A percentile compares a stretch with the other conserved stretches of the same genome.
phyloP scores from a whole-genome alignment of 1,140 invertebrate genomes.

The Vanessa atalanta region DNA sequence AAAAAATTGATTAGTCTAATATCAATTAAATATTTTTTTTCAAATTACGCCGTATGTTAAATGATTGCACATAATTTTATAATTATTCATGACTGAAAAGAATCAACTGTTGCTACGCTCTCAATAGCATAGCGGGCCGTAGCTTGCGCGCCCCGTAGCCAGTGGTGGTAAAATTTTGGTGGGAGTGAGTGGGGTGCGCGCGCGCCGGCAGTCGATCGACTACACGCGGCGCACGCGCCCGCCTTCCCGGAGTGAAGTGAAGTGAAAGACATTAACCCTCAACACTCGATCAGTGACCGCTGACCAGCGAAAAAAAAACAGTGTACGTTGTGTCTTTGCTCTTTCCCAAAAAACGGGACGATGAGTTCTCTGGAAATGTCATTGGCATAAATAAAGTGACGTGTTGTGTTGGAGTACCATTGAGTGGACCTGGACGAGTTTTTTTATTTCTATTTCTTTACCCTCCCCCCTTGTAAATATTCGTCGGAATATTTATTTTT shows the following conservation, averaged over 20 bases:
- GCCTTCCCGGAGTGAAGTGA: constrained; percentile 60
- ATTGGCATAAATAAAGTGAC: constrained; percentile 78
- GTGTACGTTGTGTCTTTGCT: constrained; percentile 62
- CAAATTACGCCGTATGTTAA: neutral
- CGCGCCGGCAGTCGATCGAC: constrained; percentile 66
- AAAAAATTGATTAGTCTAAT: neutral
- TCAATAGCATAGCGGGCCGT: constrained; percentile 53
- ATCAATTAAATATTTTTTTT: neutral
- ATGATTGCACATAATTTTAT: neutral
- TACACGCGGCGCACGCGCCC: constrained; percentile 66
- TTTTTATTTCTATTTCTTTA: constrained; percentile 50
- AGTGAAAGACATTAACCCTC: constrained; percentile 41
- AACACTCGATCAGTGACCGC: constrained; percentile 23
- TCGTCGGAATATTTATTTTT: constrained; percentile 51
- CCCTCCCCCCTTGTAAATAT: constrained; percentile 61
- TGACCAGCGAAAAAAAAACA: constrained; percentile 45
- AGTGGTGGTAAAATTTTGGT: constrained; percentile 76
- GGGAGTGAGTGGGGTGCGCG: constrained; percentile 77
- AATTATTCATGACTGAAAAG: neutral
- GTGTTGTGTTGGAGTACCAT: constrained; percentile 66
- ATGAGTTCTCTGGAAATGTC: constrained; percentile 54
- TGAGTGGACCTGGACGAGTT: constrained; percentile 56
- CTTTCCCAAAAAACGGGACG: constrained; percentile 16
- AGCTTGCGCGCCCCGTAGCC: constrained; percentile 42
- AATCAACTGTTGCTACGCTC: neutral